These are phyloP conservation scores for Diadromus collaris DNA, from an alignment of 2,888 invertebrate genomes.

Conservation along the genomic window DNA sequence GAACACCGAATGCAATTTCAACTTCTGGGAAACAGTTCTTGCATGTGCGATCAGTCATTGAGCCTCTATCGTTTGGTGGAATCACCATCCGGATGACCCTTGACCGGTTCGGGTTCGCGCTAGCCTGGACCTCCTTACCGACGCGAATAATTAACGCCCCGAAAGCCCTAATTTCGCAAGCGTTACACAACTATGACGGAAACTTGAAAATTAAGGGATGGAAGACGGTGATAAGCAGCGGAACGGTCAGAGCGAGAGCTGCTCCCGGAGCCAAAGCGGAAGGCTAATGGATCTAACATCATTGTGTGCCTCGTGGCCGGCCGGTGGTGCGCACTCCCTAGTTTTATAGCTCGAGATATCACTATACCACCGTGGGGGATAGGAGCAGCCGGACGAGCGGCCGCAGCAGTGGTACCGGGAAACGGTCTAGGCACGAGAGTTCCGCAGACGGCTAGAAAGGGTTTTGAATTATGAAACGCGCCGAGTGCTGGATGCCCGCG, in stretches of 20 bases:
- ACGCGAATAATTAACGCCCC: not conserved
- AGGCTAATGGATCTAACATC: conserved; percentile 6
- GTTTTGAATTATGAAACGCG: conserved; percentile 77
- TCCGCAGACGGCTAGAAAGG: conserved; percentile 71
- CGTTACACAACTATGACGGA: not conserved
- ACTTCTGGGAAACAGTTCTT: too few species aligned
- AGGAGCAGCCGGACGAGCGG: conserved; percentile 38
- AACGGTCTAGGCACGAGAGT: conserved; percentile 64
- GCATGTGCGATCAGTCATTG: not conserved
- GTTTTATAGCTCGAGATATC: conserved; percentile 22
- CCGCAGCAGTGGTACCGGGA: conserved; percentile 56
- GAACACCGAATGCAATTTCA: not conserved
- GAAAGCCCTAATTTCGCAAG: too few species aligned
- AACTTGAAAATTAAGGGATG: not conserved
- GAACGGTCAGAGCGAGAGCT: not conserved
- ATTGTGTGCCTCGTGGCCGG: conserved; percentile 14
- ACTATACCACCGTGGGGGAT: conserved; percentile 10
- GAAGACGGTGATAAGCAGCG: not conserved
- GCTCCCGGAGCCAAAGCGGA: not conserved
- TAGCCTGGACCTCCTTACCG: not conserved
- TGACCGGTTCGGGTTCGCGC: not conserved
- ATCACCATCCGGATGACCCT: not conserved
- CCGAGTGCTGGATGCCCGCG: conserved; percentile 52
- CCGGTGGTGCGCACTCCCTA: conserved; percentile 17
- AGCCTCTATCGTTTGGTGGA: not conserved